Evolutionary conservation across 2,888 invertebrate species (phyloP), one percentile per base, ranked within the genome.

Genomic region (Muschampia plurimacula): DNA sequence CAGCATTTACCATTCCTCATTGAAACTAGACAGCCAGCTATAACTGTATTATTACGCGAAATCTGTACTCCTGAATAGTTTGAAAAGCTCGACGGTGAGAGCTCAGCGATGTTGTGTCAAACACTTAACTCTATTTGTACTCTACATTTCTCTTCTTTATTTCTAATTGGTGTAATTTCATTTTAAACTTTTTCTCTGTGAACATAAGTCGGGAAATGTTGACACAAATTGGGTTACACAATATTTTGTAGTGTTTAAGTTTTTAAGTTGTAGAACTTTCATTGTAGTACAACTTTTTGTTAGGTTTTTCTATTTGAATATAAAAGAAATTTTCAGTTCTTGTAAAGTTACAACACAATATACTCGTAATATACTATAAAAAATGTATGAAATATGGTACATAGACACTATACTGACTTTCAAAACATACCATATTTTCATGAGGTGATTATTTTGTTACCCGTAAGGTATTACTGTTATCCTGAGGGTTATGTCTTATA

Each of bases 51-150:
- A 52, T 64, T 69, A 60, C 64, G 39, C 44, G 69, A 69, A 69
- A 57, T 64, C 69, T 41, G 63, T 32, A 57, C 69, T 57, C 64
- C 64, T 64, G 64, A 69, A 63, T 57, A 57, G 69, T 64, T 69
- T 69, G 55, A 69, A 69, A 69, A 69, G 69, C 69, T 64, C 69
- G 69, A 64, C 57, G 69, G 69, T 69, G 69, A 64, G 64, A 64
- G 64, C 69, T 15, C 32, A 12, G 64, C 69, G 69, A 69, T 69
- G 70, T 70, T 70, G 70, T 70, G 70, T 70, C 65, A 70, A 65
- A 70, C 70, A 70, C 70, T 70, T 70, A 70, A 70, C 71, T 71
- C 70, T n/a, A n/a, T n/a, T n/a, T 71, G 70, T 64, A 15, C 70
- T 70, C 59, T 71, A 46, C 70, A 59, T 71, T 65, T 71, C 65